Evolutionary conservation across 2,113 vertebrate species (phyloP).

Genomic region (Gorsachius goisagi): DNA sequence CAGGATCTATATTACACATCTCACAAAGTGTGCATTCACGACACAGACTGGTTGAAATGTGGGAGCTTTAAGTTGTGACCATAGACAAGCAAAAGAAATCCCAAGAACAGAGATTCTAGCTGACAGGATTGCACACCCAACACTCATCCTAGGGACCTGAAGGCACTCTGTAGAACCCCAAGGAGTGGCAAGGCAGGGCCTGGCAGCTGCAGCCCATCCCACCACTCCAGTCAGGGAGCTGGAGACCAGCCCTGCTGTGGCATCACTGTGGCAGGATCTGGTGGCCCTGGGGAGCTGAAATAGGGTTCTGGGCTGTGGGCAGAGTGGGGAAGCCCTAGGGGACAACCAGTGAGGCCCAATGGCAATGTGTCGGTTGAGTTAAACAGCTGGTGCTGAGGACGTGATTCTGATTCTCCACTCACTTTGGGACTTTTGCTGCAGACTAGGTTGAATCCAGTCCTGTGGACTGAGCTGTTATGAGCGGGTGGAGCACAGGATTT

Average conservation of each 20-base stretch:
- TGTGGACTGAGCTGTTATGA: background rate
- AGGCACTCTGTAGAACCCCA: background rate
- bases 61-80: background rate
- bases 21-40: background rate
- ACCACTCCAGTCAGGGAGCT: background rate
- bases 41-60: background rate
- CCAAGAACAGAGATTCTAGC: background rate
- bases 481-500: background rate
- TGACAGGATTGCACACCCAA: too few species aligned
- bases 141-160: background rate
- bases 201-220: background rate
- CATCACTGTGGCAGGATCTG: background rate
- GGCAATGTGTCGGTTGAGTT: fast-evolving
- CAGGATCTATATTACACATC: background rate
- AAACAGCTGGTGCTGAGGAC: background rate
- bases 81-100: background rate
- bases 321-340: background rate
- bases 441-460: background rate
- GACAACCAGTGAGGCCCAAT: background rate
- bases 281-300: background rate
- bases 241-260: background rate
- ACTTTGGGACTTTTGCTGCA: background rate
- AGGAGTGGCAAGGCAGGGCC: background rate
- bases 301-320: background rate
- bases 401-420: background rate